A percentile compares a stretch with the other conserved stretches of the same genome.
phyloP scores from a whole-genome alignment of 2,113 vertebrate species.

The Upupa epops region DNA sequence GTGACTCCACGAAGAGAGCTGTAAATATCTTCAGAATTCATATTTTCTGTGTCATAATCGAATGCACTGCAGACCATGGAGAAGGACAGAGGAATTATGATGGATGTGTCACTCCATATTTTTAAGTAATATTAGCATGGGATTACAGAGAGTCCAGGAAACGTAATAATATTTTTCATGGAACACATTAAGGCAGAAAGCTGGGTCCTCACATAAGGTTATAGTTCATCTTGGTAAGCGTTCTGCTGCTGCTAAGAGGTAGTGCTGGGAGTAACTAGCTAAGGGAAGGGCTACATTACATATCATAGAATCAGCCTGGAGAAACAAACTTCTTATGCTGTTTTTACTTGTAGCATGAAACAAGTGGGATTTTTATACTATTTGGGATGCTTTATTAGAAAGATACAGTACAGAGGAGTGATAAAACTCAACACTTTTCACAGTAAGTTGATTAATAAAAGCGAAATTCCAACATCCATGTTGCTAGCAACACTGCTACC shows the following conservation, averaged over 20 bases:
- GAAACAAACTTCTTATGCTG: background rate
- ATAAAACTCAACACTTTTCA: background rate
- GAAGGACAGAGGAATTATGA: background rate
- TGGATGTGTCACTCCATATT: background rate
- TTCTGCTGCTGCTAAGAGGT: too few relatives aligned
- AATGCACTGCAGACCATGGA: slow-evolving; percentile 80
- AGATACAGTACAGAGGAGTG: background rate
- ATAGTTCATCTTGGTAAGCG: background rate
- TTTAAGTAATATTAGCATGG: background rate
- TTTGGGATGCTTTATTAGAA: background rate
- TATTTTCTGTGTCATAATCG: slow-evolving; percentile 97
- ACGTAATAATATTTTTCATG: background rate
- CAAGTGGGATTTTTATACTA: background rate
- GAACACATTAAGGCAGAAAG: background rate
- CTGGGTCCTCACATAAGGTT: background rate
- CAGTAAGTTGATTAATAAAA: background rate
- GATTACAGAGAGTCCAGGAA: background rate
- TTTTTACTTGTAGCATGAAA: background rate
- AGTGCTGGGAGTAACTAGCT: background rate
- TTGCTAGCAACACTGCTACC: background rate
- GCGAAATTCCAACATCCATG: background rate
- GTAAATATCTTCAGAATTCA: slow-evolving; percentile 99
- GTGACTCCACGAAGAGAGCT: slow-evolving; percentile 95
- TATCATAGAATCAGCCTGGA: background rate
- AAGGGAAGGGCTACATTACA: background rate